phyloP scores from a whole-genome alignment of 2,888 invertebrate genomes.

The Reticulitermes lucifugus region DNA sequence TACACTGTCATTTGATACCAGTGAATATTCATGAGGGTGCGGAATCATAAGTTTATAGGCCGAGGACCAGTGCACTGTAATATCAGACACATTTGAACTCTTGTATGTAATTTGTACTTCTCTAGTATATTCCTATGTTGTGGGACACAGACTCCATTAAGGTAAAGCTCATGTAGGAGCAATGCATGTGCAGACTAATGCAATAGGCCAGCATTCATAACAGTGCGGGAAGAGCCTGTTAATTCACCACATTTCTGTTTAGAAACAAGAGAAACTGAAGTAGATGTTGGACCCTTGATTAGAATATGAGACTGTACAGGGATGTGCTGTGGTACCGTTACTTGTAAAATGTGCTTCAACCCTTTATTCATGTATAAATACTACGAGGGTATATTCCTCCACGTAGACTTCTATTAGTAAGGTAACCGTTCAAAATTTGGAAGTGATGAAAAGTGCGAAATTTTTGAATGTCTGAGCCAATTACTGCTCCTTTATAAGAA shows the following conservation, averaged over 20 bases:
- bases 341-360: too few species aligned
- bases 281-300: neutral
- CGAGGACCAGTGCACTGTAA: neutral
- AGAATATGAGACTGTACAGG: neutral
- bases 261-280: neutral
- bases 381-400: too few species aligned
- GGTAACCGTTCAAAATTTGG: too few species aligned
- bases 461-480: too few species aligned
- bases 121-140: neutral
- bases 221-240: neutral
- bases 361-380: too few species aligned
- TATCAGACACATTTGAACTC: constrained; percentile 1
- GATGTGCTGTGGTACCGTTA: neutral
- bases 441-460: too few species aligned
- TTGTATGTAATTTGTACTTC: neutral
- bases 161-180: neutral
- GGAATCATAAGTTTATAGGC: too few species aligned
- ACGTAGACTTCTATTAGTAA: too few species aligned
- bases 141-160: constrained; percentile 15
- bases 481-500: too few species aligned
- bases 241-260: neutral
- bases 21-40: neutral
- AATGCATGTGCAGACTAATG: constrained; percentile 2
- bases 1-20: neutral
- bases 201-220: constrained; percentile 10